phyloP scores from a whole-genome alignment of 2,797 vertebrate genomes.

The Trematocara caparti region DNA sequence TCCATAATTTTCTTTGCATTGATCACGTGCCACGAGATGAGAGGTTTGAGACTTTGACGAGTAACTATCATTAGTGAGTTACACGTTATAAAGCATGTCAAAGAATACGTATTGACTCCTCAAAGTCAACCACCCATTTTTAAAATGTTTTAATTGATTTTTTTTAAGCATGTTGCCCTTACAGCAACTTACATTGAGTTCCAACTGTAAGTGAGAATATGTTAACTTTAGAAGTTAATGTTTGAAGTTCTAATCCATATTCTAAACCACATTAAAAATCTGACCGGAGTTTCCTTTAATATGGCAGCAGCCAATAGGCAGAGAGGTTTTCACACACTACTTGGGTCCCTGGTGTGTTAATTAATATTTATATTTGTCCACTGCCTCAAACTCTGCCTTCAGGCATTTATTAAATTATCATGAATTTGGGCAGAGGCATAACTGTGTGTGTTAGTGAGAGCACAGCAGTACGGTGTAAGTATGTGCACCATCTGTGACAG shows the following conservation, averaged over 20 bases:
- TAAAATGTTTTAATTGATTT: neutral
- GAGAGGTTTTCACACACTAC: constrained; percentile 63
- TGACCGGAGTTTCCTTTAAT: constrained; percentile 70
- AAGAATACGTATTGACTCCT: neutral
- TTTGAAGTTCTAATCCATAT: constrained; percentile 78
- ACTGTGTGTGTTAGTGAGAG: constrained; percentile 54
- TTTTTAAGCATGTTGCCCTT: neutral
- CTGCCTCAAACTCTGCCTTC: constrained; percentile 81
- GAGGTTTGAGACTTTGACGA: neutral
- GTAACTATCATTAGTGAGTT: neutral
- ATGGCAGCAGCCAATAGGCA: constrained; percentile 68
- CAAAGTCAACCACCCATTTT: constrained; percentile 8
- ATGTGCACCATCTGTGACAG: constrained; percentile 43
- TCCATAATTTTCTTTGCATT: constrained; percentile 10
- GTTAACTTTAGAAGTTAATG: constrained; percentile 63
- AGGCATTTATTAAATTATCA: constrained; percentile 82
- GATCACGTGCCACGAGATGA: constrained; percentile 7
- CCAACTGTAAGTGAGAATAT: constrained; percentile 48
- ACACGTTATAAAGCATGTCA: neutral
- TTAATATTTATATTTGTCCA: constrained; percentile 86
- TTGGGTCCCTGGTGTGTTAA: constrained; percentile 78
- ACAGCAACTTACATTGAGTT: constrained; percentile 38
- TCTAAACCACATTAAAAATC: constrained; percentile 71
- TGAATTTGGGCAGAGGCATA: constrained; percentile 69
- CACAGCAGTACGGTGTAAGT: neutral